phyloP scores from a whole-genome alignment of 2,113 vertebrate species.

The Notothenia coriiceps region DNA sequence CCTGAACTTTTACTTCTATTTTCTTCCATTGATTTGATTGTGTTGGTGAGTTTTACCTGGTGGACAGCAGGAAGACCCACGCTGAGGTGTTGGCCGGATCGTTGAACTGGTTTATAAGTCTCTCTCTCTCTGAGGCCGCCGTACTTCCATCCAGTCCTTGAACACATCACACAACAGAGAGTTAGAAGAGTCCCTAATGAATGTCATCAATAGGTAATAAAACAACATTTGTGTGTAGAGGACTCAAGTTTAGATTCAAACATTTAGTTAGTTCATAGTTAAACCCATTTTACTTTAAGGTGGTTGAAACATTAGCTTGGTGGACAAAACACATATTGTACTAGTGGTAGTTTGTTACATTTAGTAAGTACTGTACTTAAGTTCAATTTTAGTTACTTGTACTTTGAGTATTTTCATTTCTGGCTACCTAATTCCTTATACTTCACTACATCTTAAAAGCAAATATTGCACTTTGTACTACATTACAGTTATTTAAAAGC shows the following conservation, averaged over 20 bases:
- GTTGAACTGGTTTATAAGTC: constrained; percentile 97
- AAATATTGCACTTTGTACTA: too few species aligned
- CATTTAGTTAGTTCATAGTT: background rate
- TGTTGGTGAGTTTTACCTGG: constrained; percentile 81
- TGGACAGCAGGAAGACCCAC: constrained; percentile 94
- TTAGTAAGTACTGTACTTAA: too few species aligned
- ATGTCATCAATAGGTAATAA: background rate
- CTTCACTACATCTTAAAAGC: too few species aligned
- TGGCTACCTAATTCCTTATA: too few species aligned
- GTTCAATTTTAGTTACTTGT: too few species aligned
- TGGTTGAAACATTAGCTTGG: background rate
- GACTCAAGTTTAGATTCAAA: background rate
- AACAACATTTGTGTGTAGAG: background rate
- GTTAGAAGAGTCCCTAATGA: constrained; percentile 4
- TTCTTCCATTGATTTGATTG: too few species aligned
- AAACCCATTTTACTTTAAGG: background rate
- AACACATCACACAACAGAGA: constrained; percentile 24
- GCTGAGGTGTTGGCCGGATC: constrained; percentile 90
- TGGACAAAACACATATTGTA: background rate
- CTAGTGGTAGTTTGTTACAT: too few species aligned
- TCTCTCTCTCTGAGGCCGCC: constrained; percentile 92
- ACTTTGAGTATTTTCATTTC: too few species aligned
- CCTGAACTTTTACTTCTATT: background rate
- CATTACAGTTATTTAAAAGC: too few species aligned
- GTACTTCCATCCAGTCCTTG: constrained; percentile 96